Evolutionary conservation across 2,113 vertebrate genomes (phyloP).

Genomic region (Poeciliopsis turrubarensis): DNA sequence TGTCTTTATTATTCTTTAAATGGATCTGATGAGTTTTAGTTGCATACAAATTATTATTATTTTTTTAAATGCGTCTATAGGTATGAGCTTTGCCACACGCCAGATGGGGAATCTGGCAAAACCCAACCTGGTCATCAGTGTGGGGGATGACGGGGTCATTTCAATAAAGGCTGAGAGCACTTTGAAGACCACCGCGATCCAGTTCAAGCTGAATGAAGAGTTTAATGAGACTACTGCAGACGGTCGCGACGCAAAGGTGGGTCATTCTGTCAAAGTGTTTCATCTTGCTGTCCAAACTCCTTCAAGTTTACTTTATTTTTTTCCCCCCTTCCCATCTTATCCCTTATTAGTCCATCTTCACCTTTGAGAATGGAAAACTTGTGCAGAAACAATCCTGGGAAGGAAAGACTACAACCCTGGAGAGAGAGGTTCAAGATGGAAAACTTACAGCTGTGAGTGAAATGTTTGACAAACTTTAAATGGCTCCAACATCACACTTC

Average conservation of each 20-base stretch:
- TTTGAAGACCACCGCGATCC: conserved; percentile 86
- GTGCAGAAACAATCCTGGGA: conserved; percentile 72
- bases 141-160: conserved; percentile 80
- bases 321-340: neutral
- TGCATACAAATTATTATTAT: too few relatives aligned
- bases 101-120: conserved; percentile 85
- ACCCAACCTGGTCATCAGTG: conserved; percentile 83
- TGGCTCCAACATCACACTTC: too few relatives aligned
- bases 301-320: too few relatives aligned
- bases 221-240: conserved; percentile 91
- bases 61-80: conserved; percentile 57
- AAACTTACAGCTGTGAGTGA: conserved; percentile 69
- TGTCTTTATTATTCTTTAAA: neutral
- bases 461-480: neutral
- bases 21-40: too few relatives aligned
- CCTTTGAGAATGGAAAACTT: conserved; percentile 72
- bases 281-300: neutral
- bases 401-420: conserved; percentile 63
- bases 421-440: conserved; percentile 65
- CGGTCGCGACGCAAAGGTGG: conserved; percentile 86
- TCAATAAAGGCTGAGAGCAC: conserved; percentile 85
- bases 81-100: conserved; percentile 83
- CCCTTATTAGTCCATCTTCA: conserved; percentile 80
- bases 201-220: conserved; percentile 87
- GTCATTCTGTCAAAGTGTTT: neutral